phyloP scores from a whole-genome alignment of 2,797 vertebrate genomes.

The Schizopygopsis pylzovi region DNA sequence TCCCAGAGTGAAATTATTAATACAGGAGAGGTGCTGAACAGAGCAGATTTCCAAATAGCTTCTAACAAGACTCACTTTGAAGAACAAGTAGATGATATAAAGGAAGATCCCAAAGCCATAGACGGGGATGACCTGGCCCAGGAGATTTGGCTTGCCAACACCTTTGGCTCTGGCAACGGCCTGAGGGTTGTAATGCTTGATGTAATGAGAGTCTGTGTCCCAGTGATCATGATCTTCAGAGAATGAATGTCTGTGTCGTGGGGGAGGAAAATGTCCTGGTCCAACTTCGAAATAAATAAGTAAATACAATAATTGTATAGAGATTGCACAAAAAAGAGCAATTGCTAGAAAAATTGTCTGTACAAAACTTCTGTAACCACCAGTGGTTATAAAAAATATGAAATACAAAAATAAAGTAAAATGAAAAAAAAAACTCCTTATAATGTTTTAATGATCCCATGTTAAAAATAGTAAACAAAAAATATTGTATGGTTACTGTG shows the following conservation, averaged over 20 bases:
- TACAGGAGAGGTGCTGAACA: neutral
- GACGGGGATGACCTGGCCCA: slow-evolving; percentile 91
- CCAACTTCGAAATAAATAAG: slow-evolving; percentile 75
- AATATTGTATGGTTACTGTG: neutral
- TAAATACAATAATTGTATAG: neutral
- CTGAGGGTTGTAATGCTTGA: slow-evolving; percentile 81
- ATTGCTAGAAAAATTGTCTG: neutral
- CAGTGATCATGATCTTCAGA: slow-evolving; percentile 71
- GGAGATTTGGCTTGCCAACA: slow-evolving; percentile 80
- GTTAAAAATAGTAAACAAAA: neutral
- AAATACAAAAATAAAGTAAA: neutral
- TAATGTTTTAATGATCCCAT: neutral
- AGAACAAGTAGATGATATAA: slow-evolving; percentile 93
- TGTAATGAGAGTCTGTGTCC: slow-evolving; percentile 71
- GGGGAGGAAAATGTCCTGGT: slow-evolving; percentile 80
- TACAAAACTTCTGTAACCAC: neutral
- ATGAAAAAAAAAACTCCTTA: neutral
- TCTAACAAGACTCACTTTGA: slow-evolving; percentile 82
- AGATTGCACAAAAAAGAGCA: neutral
- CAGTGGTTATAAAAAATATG: neutral
- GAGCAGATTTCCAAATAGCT: neutral
- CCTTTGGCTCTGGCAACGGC: slow-evolving; percentile 82
- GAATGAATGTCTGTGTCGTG: slow-evolving; percentile 74
- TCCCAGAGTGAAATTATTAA: neutral
- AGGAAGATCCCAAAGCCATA: slow-evolving; percentile 96